phyloP scores from a whole-genome alignment of 2,113 vertebrate species.

The Actenoides hombroni region DNA sequence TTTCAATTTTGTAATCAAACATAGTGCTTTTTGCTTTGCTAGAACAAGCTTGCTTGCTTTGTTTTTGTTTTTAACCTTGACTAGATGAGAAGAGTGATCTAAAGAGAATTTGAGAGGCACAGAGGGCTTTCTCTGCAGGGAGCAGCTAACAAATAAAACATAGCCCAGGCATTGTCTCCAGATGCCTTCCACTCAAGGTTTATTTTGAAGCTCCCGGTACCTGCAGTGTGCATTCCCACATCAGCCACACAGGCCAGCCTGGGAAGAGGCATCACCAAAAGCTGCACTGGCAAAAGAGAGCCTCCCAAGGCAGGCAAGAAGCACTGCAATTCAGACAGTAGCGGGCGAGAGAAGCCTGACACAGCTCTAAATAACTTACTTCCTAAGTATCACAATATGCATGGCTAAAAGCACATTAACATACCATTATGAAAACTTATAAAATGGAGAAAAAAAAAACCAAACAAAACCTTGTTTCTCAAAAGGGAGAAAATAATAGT shows the following conservation, averaged over 20 bases:
- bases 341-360: not conserved
- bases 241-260: not conserved
- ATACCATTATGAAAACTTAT: not conserved
- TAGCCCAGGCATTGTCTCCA: not conserved
- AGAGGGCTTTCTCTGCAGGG: not conserved
- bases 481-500: not conserved
- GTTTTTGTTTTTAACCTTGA: not conserved
- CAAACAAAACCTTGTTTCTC: not conserved
- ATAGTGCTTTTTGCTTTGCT: not conserved
- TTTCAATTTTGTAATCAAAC: not conserved
- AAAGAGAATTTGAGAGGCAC: not conserved
- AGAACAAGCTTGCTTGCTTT: not conserved
- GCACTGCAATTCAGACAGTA: not conserved
- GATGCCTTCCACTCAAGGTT: not conserved
- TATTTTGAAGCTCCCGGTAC: not conserved
- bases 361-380: not conserved
- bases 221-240: not conserved
- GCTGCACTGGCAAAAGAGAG: not conserved
- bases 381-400: not conserved
- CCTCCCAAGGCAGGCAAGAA: not conserved
- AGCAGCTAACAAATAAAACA: not conserved
- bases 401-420: not conserved
- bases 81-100: not conserved
- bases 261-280: not conserved
- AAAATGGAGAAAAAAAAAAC: not conserved